Evolutionary conservation across 2,888 invertebrate genomes (phyloP).

Genomic region (Drosophila seclusa): DNA sequence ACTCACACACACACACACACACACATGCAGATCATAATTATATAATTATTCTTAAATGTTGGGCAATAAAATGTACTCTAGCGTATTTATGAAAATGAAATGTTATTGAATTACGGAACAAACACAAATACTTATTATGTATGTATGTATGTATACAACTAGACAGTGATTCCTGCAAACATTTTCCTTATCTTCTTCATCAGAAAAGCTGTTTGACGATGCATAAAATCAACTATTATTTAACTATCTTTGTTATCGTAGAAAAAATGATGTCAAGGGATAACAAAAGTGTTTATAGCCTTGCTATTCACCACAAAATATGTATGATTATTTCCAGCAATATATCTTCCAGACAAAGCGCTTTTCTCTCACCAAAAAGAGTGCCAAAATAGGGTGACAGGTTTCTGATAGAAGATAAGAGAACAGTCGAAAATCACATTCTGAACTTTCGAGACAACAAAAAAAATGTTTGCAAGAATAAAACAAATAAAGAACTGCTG

Average conservation of each 20-base stretch:
- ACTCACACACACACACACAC: constrained; percentile 16
- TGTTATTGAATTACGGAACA: constrained; percentile 49
- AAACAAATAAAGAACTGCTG: not conserved
- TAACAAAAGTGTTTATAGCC: not conserved
- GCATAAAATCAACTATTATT: not conserved
- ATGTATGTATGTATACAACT: constrained; percentile 17
- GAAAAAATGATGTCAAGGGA: not conserved
- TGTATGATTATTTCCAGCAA: not conserved
- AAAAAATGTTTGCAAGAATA: constrained; percentile 7
- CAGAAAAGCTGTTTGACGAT: not conserved
- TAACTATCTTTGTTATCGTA: not conserved
- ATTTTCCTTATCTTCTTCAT: not conserved
- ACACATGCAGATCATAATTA: constrained; percentile 26
- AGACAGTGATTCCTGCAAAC: constrained; percentile 8
- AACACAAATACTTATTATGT: constrained; percentile 20
- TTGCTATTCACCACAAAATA: not conserved
- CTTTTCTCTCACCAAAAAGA: not conserved
- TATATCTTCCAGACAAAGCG: not conserved
- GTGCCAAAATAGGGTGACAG: not conserved
- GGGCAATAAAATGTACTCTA: constrained; percentile 73
- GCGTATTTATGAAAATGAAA: constrained; percentile 53
- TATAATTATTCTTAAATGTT: constrained; percentile 71
- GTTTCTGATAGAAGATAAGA: constrained; percentile 15
- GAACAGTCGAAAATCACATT: not conserved
- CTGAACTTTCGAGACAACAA: not conserved